Percentiles rank a stretch among this genome's conserved stretches.
Conservation (phyloP, 2,797 vertebrate species). For the Rhinoraja longicauda region DNA sequence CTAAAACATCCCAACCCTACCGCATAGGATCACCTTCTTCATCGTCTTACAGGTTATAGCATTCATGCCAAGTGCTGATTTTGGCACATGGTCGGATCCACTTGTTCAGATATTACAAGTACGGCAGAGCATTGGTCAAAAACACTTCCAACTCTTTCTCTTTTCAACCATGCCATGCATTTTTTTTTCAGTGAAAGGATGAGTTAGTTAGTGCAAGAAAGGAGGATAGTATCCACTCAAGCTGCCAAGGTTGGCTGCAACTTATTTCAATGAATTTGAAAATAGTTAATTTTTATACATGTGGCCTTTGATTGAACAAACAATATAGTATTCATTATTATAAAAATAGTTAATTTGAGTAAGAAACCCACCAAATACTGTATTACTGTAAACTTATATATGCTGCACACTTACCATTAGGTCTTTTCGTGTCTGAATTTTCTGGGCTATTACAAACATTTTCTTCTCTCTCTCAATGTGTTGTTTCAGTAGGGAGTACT, state of each 20-base stretch:
- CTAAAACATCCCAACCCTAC: neutral
- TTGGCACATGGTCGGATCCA: neutral
- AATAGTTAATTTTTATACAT: neutral
- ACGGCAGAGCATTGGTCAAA: neutral
- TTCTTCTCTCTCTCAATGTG: slow-evolving; percentile 84
- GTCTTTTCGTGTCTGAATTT: slow-evolving; percentile 91
- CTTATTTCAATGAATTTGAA: neutral
- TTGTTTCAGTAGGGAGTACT: slow-evolving; percentile 76
- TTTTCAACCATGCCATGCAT: neutral
- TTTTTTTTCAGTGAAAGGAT: neutral
- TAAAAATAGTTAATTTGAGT: neutral
- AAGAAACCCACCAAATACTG: neutral
- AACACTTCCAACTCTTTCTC: neutral
- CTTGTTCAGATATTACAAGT: neutral
- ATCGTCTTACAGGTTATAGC: neutral
- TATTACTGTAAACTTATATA: neutral
- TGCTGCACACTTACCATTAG: slow-evolving; percentile 68
- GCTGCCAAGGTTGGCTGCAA: neutral
- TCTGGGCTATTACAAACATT: slow-evolving; percentile 84
- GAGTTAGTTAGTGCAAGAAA: neutral
- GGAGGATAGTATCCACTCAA: neutral
- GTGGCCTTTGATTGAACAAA: neutral
- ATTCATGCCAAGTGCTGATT: neutral
- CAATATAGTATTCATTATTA: neutral
- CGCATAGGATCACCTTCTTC: neutral